Evolutionary conservation across 2,888 invertebrate genomes (phyloP).

Genomic region (Furcula furcula): DNA sequence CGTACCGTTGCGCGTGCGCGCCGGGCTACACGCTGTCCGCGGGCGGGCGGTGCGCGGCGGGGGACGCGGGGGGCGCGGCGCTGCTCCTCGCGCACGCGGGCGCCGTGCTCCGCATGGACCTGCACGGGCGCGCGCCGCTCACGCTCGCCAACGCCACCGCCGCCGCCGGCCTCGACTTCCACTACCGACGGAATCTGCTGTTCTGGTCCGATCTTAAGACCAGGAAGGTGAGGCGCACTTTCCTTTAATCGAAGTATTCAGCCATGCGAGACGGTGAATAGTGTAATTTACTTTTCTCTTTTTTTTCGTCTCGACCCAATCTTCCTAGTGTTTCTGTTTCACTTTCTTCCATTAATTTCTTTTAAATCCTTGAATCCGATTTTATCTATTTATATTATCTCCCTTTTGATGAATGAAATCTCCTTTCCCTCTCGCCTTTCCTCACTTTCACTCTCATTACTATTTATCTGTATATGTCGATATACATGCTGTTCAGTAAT

Average conservation of each 20-base stretch:
- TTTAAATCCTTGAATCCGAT: too few species aligned
- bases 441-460: too few species aligned
- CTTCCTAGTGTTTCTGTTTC: too few species aligned
- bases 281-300: background rate
- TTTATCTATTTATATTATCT: too few species aligned
- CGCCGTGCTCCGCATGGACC: constrained; percentile 86
- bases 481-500: too few species aligned
- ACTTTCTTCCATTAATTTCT: too few species aligned
- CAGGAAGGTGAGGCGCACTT: constrained; percentile 84
- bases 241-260: background rate
- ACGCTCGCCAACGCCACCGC: constrained; percentile 91
- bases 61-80: constrained; percentile 77
- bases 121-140: constrained; percentile 83
- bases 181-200: constrained; percentile 87
- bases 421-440: too few species aligned
- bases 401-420: too few species aligned
- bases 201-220: constrained; percentile 96
- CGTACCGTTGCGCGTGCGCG: constrained; percentile 92
- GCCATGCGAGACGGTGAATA: background rate
- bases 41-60: constrained; percentile 84
- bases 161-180: constrained; percentile 93
- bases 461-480: too few species aligned
- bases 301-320: too few species aligned
- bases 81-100: constrained; percentile 80
- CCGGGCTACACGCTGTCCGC: constrained; percentile 86